Conservation (phyloP, 2,888 invertebrate genomes). For the Drosophila infuscata region DNA sequence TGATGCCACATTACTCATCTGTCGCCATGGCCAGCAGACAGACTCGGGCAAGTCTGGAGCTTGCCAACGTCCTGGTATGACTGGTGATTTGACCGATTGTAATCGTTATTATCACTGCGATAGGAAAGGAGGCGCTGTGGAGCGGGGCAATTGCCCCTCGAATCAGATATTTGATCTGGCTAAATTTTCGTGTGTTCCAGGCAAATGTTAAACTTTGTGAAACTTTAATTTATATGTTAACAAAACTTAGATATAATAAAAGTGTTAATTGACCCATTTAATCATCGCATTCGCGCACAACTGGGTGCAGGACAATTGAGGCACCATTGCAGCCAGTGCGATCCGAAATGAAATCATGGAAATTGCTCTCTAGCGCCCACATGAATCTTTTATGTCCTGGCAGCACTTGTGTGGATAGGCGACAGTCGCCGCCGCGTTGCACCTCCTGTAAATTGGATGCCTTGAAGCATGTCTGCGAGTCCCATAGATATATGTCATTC, state of each 20-base stretch:
- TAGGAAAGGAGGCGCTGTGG: conserved; percentile 45
- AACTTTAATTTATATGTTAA: conserved; percentile 40
- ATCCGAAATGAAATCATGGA: conserved; percentile 88
- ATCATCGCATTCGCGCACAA: conserved; percentile 85
- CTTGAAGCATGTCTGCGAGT: conserved; percentile 87
- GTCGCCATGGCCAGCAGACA: conserved; percentile 35
- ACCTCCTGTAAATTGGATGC: conserved; percentile 87
- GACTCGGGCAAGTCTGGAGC: not conserved
- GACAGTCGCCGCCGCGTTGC: conserved; percentile 87
- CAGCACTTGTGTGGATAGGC: conserved; percentile 87
- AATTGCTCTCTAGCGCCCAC: conserved; percentile 89
- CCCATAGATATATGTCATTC: conserved; percentile 88
- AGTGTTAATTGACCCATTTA: conserved; percentile 30
- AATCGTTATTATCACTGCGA: conserved; percentile 78
- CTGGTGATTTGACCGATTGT: conserved; percentile 75
- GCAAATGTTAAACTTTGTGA: conserved; percentile 50
- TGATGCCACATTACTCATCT: conserved; percentile 32
- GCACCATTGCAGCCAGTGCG: conserved; percentile 88
- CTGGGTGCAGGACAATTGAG: conserved; percentile 87
- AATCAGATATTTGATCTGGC: conserved; percentile 38
- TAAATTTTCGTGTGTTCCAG: conserved; percentile 37
- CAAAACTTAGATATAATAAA: conserved; percentile 40
- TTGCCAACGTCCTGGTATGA: conserved; percentile 63
- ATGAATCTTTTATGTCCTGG: conserved; percentile 87
- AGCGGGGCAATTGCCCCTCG: conserved; percentile 34